A percentile compares a stretch with the other conserved stretches of the same genome.
Evolutionary conservation across 2,113 vertebrate species (phyloP).

Genomic region (Meleagris gallopavo): DNA sequence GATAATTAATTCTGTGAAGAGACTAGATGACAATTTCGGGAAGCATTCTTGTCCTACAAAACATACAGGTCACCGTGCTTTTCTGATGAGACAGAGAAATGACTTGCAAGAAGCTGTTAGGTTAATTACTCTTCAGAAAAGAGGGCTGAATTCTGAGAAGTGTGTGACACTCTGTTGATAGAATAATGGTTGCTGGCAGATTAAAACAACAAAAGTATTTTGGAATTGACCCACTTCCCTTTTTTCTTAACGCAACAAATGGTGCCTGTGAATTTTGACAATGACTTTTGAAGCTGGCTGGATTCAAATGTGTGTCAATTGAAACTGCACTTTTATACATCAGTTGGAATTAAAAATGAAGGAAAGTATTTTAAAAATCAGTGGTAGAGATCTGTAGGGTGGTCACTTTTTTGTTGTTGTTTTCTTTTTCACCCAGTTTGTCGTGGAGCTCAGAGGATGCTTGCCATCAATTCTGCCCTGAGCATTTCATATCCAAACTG

Average conservation of each 20-base stretch:
- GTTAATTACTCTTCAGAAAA: constrained; percentile 68
- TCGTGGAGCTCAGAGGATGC: neutral
- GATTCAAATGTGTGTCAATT: neutral
- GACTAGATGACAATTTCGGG: constrained; percentile 27
- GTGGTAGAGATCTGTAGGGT: neutral
- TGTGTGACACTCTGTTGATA: constrained; percentile 32
- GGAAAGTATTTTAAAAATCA: neutral
- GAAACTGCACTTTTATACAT: neutral
- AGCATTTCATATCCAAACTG: neutral
- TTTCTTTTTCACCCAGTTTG: neutral
- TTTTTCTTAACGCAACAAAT: neutral
- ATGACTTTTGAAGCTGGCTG: neutral
- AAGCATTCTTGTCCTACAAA: constrained; percentile 14
- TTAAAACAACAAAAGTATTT: constrained; percentile 61
- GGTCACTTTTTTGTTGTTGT: neutral
- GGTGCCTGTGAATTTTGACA: neutral
- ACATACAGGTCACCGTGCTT: neutral
- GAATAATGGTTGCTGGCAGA: constrained; percentile 20
- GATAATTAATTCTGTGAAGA: constrained; percentile 17
- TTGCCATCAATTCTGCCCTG: neutral
- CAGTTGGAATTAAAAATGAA: neutral
- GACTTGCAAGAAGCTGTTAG: constrained; percentile 66
- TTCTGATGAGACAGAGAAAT: constrained; percentile 48
- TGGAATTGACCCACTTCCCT: neutral
- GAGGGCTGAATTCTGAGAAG: constrained; percentile 51